Percentiles rank a stretch among this genome's conserved stretches.
These are phyloP conservation scores for Dendrolimus houi DNA, from an alignment of 2,888 invertebrate genomes.

Conservation along the genomic window DNA sequence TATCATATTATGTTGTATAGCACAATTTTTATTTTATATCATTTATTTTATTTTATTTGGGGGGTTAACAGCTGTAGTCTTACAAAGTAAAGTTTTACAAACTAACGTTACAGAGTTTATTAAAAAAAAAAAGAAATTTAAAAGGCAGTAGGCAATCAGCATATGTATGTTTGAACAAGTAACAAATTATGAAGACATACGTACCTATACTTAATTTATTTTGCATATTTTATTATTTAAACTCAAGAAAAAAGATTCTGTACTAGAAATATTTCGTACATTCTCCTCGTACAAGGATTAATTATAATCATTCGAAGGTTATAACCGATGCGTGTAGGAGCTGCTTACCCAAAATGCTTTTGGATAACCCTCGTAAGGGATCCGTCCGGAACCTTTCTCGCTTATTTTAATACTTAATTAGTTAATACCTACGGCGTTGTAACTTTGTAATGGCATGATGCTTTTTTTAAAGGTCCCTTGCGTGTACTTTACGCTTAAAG, in stretches of 20 bases:
- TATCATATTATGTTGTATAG: too few relatives aligned
- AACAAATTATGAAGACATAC: background rate
- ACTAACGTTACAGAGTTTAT: too few relatives aligned
- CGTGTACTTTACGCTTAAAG: too few relatives aligned
- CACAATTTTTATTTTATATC: too few relatives aligned
- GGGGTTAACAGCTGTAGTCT: too few relatives aligned
- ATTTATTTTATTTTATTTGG: too few relatives aligned
- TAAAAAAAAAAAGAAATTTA: too few relatives aligned
- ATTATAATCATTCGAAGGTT: background rate
- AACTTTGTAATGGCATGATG: constrained; percentile 14
- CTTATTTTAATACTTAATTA: constrained; percentile 33
- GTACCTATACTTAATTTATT: background rate
- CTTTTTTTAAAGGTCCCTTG: too few relatives aligned
- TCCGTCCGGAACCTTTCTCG: constrained; percentile 17
- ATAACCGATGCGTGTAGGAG: constrained; percentile 1
- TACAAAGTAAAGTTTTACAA: too few relatives aligned
- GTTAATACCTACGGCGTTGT: constrained; percentile 7
- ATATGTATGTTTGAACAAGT: too few relatives aligned
- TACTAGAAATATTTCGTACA: background rate
- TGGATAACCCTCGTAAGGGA: constrained; percentile 21
- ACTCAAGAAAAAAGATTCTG: background rate
- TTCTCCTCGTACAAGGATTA: background rate
- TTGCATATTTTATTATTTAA: background rate
- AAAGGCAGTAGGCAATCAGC: too few relatives aligned
- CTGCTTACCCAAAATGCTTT: constrained; percentile 19